phyloP scores from a whole-genome alignment of 2,113 vertebrate species.

The Eulacestoma nigropectus region DNA sequence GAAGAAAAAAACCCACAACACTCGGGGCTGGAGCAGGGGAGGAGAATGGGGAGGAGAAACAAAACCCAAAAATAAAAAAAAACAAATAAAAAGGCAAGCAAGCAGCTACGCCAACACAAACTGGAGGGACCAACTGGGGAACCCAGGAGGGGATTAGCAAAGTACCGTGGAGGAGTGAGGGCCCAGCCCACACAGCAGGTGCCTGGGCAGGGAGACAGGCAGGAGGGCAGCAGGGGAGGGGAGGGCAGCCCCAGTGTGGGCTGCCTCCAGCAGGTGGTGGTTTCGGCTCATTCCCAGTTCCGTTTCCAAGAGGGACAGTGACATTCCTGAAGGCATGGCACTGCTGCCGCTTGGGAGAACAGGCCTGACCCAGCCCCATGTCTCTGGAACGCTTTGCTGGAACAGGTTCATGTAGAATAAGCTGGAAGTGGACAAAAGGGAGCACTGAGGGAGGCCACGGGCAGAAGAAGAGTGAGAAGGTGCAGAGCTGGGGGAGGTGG shows the following conservation, averaged over 20 bases:
- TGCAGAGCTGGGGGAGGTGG: not conserved
- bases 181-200: not conserved
- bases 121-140: not conserved
- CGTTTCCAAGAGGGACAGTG: not conserved
- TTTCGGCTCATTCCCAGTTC: rapidly evolving
- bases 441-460: not conserved
- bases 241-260: not conserved
- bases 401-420: rapidly evolving
- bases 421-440: not conserved
- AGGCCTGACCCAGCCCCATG: rapidly evolving
- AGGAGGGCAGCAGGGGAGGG: not conserved
- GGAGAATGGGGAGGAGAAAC: not conserved
- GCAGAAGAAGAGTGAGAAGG: not conserved
- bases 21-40: not conserved
- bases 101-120: constrained; percentile 29
- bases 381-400: not conserved
- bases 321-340: not conserved
- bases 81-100: constrained; percentile 54
- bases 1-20: constrained; percentile 50
- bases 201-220: not conserved
- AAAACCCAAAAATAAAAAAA: not conserved
- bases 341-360: not conserved
- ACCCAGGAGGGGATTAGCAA: not conserved
- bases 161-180: not conserved
- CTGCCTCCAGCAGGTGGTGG: not conserved